phyloP scores from a whole-genome alignment of 2,888 invertebrate genomes.

The Rhingia campestris region DNA sequence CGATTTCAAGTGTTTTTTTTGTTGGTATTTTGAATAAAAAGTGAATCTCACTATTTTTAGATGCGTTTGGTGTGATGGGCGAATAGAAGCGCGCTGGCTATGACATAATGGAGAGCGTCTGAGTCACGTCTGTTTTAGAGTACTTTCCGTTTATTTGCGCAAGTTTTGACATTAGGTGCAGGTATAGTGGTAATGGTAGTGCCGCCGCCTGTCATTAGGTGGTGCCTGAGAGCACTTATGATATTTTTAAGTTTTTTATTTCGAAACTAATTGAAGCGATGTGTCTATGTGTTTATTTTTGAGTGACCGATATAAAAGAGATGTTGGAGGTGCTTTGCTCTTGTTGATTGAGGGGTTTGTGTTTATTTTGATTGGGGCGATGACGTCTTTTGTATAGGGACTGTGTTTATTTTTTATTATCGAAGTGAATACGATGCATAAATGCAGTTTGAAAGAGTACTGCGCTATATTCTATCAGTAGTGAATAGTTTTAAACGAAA shows the following conservation, averaged over 20 bases:
- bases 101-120: conserved; percentile 65
- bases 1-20: conserved; percentile 62
- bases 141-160: conserved; percentile 42
- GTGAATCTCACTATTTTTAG: conserved; percentile 68
- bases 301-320: conserved; percentile 31
- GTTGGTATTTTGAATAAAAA: conserved; percentile 47
- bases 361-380: neutral
- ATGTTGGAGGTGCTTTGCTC: neutral
- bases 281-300: conserved; percentile 28
- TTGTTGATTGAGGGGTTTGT: neutral
- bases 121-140: conserved; percentile 62
- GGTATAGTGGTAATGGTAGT: conserved; percentile 12
- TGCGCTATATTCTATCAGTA: too few relatives aligned
- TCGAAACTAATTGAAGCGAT: conserved; percentile 13
- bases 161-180: conserved; percentile 52
- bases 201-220: neutral
- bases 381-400: neutral
- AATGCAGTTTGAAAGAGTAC: too few relatives aligned
- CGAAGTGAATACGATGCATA: too few relatives aligned
- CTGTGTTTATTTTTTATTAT: neutral
- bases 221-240: conserved; percentile 27
- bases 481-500: too few relatives aligned
- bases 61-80: conserved; percentile 37
- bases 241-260: conserved; percentile 19
- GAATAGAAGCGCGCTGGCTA: conserved; percentile 8